These are phyloP conservation scores for Oreochromis grahami DNA, from an alignment of 2,797 vertebrate species.

Conservation along the genomic window DNA sequence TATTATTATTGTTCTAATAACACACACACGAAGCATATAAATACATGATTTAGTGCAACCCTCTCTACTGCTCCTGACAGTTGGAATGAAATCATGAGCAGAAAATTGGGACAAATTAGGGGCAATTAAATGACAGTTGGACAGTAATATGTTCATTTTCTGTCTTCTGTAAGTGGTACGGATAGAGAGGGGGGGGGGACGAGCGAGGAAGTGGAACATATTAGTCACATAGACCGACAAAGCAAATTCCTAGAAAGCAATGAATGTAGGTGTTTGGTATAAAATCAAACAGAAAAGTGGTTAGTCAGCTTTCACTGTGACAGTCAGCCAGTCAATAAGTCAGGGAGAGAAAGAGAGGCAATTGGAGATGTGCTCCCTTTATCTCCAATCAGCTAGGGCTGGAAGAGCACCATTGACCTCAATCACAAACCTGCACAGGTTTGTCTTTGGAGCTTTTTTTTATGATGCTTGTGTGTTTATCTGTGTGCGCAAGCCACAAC, in stretches of 20 bases:
- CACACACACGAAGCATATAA: not conserved
- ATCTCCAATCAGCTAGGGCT: conserved; percentile 6
- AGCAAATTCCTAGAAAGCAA: not conserved
- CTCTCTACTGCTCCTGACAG: conserved; percentile 50
- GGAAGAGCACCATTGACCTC: conserved; percentile 3
- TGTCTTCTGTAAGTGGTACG: not conserved
- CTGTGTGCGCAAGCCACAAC: not conserved
- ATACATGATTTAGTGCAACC: not conserved
- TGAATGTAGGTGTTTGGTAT: not conserved
- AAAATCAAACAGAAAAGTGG: not conserved
- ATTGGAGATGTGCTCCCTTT: conserved; percentile 4
- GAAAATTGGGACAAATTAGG: conserved; percentile 69
- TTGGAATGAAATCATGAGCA: conserved; percentile 58
- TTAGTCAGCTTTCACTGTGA: not conserved
- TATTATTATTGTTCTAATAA: not conserved
- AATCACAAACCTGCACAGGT: conserved; percentile 5
- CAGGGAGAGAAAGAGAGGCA: not conserved
- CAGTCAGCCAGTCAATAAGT: conserved; percentile 13
- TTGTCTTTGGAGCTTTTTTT: not conserved
- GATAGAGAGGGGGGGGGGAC: not conserved
- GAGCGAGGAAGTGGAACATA: not conserved
- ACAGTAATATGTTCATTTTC: conserved; percentile 43
- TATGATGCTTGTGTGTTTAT: not conserved
- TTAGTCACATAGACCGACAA: not conserved
- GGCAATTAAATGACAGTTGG: conserved; percentile 69